Conservation (phyloP, 2,113 vertebrate species). For the Mionectes macconnelli region DNA sequence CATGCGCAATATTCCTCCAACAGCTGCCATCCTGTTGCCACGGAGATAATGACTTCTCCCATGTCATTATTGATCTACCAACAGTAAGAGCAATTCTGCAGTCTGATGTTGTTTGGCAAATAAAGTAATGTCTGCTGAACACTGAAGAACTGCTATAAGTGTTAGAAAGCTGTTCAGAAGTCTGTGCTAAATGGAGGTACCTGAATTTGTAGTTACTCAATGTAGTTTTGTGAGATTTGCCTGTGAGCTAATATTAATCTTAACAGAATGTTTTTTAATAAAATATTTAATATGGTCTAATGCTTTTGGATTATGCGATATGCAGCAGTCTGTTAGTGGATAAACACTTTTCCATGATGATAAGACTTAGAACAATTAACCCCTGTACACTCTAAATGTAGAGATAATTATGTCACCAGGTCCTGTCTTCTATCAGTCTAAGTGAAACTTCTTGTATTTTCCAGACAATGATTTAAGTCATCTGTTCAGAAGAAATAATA, state of each 20-base stretch:
- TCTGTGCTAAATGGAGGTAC: neutral
- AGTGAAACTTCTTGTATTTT: constrained; percentile 52
- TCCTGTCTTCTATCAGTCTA: neutral
- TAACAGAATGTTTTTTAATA: neutral
- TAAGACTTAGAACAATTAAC: neutral
- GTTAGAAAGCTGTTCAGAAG: neutral
- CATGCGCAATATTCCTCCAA: constrained; percentile 78
- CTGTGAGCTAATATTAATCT: neutral
- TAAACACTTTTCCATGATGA: neutral
- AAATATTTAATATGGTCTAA: neutral
- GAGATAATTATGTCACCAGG: neutral
- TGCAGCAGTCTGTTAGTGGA: neutral
- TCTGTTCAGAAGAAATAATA: constrained; percentile 38
- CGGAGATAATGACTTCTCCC: constrained; percentile 71
- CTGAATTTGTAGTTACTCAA: neutral
- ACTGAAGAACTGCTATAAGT: constrained; percentile 76
- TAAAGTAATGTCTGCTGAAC: constrained; percentile 64
- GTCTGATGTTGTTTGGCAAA: constrained; percentile 76
- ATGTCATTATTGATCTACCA: constrained; percentile 77
- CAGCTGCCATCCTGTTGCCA: constrained; percentile 73
- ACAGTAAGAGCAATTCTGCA: constrained; percentile 76
- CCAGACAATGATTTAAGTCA: constrained; percentile 30
- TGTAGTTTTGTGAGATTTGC: neutral
- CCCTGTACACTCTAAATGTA: neutral
- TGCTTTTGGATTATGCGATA: neutral